These are phyloP conservation scores for Phocoena sinus DNA, from an alignment of 2,113 vertebrate species.

Conservation along the genomic window DNA sequence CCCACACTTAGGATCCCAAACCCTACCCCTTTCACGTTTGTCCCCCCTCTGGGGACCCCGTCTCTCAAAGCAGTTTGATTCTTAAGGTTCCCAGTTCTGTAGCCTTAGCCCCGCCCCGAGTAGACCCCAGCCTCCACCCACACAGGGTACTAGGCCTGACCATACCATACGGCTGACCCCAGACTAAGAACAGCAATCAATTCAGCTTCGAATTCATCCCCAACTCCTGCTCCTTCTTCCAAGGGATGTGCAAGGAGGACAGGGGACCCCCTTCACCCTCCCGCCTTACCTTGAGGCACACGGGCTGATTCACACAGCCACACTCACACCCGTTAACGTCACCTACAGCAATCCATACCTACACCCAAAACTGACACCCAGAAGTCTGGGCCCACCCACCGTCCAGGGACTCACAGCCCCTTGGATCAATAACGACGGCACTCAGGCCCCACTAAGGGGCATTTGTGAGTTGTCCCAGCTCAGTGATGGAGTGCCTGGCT, in stretches of 20 bases:
- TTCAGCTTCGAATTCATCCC: neutral
- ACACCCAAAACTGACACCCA: neutral
- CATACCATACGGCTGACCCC: neutral
- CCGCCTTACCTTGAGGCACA: neutral
- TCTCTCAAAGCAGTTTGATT: neutral
- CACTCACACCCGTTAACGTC: neutral
- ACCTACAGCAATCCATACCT: neutral
- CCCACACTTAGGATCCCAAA: neutral
- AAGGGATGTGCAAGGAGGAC: neutral
- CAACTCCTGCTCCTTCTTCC: neutral
- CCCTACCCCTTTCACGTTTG: neutral
- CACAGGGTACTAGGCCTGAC: neutral
- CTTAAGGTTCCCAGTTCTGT: neutral
- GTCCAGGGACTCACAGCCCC: neutral
- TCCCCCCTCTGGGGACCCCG: neutral
- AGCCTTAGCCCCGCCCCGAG: neutral
- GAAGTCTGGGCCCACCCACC: neutral
- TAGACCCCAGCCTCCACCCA: neutral
- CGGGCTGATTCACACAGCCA: constrained; percentile 1
- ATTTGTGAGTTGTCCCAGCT: neutral
- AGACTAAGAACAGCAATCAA: neutral
- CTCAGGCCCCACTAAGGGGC: neutral
- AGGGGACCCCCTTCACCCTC: neutral
- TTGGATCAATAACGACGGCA: neutral
- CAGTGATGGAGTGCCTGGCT: neutral